Conservation (phyloP, 2,888 invertebrate species). For the Cordilura impudica region DNA sequence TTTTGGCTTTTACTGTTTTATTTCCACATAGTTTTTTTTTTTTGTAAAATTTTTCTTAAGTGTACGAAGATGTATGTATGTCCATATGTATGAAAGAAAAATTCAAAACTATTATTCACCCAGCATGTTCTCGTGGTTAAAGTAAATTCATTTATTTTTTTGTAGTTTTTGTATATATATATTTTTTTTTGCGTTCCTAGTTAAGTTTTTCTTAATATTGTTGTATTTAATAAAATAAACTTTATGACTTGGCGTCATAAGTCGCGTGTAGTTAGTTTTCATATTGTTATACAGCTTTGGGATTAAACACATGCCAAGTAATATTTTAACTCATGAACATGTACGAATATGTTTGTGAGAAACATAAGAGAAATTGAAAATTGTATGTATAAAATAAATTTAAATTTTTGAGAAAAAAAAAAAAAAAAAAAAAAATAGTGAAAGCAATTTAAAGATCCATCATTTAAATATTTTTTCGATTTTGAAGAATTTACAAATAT, state of each 20-base stretch:
- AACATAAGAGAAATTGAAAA: not conserved
- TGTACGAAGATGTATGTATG: not conserved
- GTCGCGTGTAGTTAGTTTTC: constrained; percentile 37
- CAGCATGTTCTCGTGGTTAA: constrained; percentile 59
- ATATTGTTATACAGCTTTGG: not conserved
- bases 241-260: constrained; percentile 40
- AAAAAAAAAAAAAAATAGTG: not conserved
- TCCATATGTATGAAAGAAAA: constrained; percentile 29
- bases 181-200: not conserved
- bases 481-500: too few species aligned
- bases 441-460: too few species aligned
- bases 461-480: not conserved
- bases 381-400: not conserved
- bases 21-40: not conserved
- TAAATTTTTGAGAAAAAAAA: not conserved
- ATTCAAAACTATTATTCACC: constrained; percentile 47
- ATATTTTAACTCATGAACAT: not conserved
- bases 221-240: constrained; percentile 31
- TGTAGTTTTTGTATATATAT: not conserved
- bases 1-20: not conserved
- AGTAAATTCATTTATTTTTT: constrained; percentile 49
- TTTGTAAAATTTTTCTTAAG: not conserved
- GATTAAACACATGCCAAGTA: constrained; percentile 22
- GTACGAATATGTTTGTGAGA: too few species aligned
- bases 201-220: constrained; percentile 11